Evolutionary conservation across 2,797 vertebrate genomes (phyloP).

Genomic region (Melopsittacus undulatus): DNA sequence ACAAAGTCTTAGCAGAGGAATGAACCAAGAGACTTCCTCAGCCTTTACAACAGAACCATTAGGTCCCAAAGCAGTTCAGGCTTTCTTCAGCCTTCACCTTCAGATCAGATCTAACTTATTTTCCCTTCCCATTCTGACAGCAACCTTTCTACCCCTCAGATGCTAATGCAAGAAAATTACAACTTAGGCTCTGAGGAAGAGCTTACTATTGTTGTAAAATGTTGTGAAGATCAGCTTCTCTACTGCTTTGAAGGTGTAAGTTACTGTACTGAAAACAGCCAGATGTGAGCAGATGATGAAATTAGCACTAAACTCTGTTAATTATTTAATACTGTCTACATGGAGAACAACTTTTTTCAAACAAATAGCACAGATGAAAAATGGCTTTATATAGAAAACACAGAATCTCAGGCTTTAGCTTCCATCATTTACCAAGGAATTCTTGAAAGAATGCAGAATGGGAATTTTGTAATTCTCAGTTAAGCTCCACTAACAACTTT

Average conservation of each 20-base stretch:
- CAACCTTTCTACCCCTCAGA: background rate
- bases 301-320: slow-evolving; percentile 17
- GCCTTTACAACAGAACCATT: background rate
- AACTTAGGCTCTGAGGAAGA: background rate
- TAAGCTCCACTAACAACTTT: slow-evolving; percentile 12
- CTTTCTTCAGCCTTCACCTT: background rate
- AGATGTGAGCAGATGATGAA: slow-evolving; percentile 13
- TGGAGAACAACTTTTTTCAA: background rate
- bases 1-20: background rate
- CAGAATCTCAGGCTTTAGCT: background rate
- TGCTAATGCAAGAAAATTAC: background rate
- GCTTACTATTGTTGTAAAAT: background rate
- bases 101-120: background rate
- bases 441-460: background rate
- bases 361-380: background rate
- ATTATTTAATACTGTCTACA: slow-evolving; percentile 20
- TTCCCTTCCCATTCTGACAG: background rate
- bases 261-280: background rate
- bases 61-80: background rate
- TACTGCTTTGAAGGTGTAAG: background rate
- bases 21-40: background rate
- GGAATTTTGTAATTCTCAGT: background rate
- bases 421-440: background rate
- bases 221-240: background rate
- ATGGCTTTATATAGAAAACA: background rate